Conservation (phyloP, 2,797 vertebrate genomes). For the Alca torda region DNA sequence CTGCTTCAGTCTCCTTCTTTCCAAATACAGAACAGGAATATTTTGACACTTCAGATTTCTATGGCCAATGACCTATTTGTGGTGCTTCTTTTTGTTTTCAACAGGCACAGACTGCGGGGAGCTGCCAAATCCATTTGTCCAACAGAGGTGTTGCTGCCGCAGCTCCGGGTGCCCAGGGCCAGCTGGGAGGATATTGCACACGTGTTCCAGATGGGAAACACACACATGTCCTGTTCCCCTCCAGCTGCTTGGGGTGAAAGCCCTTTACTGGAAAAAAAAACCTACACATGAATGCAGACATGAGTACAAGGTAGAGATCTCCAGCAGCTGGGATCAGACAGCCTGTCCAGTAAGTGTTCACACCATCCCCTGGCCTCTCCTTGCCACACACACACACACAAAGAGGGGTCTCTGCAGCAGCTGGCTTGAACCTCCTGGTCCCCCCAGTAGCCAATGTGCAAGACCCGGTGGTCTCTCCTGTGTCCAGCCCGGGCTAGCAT, state of each 20-base stretch:
- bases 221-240: background rate
- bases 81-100: background rate
- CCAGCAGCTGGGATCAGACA: background rate
- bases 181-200: rapidly evolving
- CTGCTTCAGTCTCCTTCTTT: background rate
- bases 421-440: background rate
- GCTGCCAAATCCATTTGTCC: rapidly evolving
- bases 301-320: background rate
- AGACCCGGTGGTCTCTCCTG: background rate
- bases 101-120: background rate
- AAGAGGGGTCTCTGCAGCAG: background rate
- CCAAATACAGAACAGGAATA: background rate
- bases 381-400: background rate
- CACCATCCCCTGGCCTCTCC: rapidly evolving
- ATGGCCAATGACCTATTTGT: background rate
- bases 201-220: rapidly evolving
- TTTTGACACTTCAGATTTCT: background rate
- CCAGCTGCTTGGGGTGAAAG: background rate
- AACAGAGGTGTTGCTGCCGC: rapidly evolving
- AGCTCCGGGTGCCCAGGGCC: background rate
- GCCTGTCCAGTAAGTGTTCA: background rate
- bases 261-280: background rate
- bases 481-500: background rate
- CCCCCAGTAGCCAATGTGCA: background rate
- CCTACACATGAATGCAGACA: rapidly evolving